A percentile compares a stretch with the other conserved stretches of the same genome.
Evolutionary conservation across 2,888 invertebrate genomes (phyloP).

Genomic region (Druceiella hillmani): DNA sequence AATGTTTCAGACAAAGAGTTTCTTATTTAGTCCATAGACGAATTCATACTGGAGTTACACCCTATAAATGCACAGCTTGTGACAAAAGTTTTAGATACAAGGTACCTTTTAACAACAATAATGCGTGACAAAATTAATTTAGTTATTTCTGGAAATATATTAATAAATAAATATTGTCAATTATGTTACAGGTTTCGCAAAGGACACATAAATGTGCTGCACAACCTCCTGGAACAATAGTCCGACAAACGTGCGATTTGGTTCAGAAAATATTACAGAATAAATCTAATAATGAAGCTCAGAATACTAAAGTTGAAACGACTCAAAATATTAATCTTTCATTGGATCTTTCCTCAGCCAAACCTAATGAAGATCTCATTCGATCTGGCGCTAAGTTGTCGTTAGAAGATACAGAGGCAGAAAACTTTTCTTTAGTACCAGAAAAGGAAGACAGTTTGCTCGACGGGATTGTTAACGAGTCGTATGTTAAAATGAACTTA

Average conservation of each 20-base stretch:
- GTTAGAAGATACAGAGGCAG: conserved; percentile 46
- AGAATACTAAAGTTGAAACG: conserved; percentile 13
- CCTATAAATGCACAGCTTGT: conserved; percentile 76
- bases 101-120: conserved; percentile 35
- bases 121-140: not conserved
- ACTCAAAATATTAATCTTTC: not conserved
- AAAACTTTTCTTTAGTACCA: conserved; percentile 37
- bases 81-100: conserved; percentile 80
- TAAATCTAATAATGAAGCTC: conserved; percentile 17
- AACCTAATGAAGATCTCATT: conserved; percentile 41
- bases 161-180: no score
- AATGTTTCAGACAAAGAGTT: conserved; percentile 80
- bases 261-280: conserved; percentile 47
- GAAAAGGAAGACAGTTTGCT: conserved; percentile 24
- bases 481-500: conserved; percentile 35
- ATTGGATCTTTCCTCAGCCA: conserved; percentile 25
- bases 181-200: conserved; percentile 61
- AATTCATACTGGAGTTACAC: conserved; percentile 82
- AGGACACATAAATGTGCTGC: conserved; percentile 74
- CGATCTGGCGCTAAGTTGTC: conserved; percentile 44
- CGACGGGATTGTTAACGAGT: conserved; percentile 37
- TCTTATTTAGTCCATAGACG: conserved; percentile 80
- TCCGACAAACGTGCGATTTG: conserved; percentile 44
- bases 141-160: not conserved
- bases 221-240: conserved; percentile 55